A percentile compares a stretch with the other conserved stretches of the same genome.
Conservation (phyloP, 2,113 vertebrate species). For the Apistogramma diplotaenia region DNA sequence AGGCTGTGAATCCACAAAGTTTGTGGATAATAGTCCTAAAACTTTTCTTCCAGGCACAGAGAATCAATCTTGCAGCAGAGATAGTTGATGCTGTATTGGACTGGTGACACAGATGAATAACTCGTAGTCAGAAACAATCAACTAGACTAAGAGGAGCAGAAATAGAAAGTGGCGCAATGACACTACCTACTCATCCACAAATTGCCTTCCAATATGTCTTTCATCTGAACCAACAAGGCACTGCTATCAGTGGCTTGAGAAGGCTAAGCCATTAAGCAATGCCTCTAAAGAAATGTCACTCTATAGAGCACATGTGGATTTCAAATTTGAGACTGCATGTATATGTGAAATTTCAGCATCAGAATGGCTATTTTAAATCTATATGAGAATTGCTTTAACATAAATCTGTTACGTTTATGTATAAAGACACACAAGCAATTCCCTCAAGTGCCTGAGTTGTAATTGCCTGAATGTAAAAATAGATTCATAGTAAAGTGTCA, state of each 20-base stretch:
- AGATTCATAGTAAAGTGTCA: neutral
- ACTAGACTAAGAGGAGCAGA: conserved; percentile 5
- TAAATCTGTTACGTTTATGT: neutral
- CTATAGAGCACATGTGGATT: neutral
- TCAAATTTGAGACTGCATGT: neutral
- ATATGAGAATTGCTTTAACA: neutral
- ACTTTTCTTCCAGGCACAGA: conserved; percentile 29
- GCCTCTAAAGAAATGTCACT: neutral
- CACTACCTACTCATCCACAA: conserved; percentile 10
- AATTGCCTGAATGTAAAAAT: conserved; percentile 16
- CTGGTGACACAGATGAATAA: conserved; percentile 41
- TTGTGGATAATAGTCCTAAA: conserved; percentile 26
- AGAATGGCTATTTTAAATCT: neutral
- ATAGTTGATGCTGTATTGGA: conserved; percentile 28
- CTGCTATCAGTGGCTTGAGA: conserved; percentile 4
- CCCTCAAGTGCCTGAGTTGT: neutral
- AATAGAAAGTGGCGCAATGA: conserved; percentile 15
- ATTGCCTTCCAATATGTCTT: conserved; percentile 14
- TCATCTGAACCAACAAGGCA: neutral
- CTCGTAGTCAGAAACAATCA: conserved; percentile 36
- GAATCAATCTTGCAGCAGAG: conserved; percentile 17
- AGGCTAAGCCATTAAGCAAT: neutral
- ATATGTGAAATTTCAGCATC: no score
- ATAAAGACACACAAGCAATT: neutral
- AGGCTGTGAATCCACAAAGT: conserved; percentile 15